phyloP scores from a whole-genome alignment of 2,888 invertebrate genomes.

The Hoplodrina ambigua region DNA sequence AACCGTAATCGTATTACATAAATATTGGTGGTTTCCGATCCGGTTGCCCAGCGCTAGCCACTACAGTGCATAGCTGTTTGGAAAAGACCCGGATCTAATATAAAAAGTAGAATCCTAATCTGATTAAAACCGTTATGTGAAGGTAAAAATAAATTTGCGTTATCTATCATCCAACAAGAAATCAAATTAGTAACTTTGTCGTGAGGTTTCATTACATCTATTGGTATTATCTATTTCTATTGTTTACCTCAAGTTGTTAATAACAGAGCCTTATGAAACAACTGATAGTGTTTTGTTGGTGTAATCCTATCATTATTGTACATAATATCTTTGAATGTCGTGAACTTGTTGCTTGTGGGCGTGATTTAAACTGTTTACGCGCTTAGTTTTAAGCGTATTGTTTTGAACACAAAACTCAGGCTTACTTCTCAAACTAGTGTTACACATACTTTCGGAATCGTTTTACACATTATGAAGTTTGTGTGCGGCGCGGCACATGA shows the following conservation, averaged over 20 bases:
- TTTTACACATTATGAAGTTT: neutral
- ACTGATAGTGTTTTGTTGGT: conserved; percentile 36
- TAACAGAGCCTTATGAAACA: conserved; percentile 25
- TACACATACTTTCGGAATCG: neutral
- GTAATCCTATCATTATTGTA: conserved; percentile 28
- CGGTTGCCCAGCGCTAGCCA: neutral
- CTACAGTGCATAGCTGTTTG: neutral
- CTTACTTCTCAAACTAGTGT: neutral
- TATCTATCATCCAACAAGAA: neutral
- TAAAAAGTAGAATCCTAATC: neutral
- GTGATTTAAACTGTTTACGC: conserved; percentile 30
- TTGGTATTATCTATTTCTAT: conserved; percentile 32
- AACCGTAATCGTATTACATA: conserved; percentile 19
- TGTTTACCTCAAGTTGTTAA: conserved; percentile 37
- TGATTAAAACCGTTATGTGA: neutral
- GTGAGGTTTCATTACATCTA: conserved; percentile 34
- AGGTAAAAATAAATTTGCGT: neutral
- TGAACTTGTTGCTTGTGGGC: conserved; percentile 51
- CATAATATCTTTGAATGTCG: conserved; percentile 34
- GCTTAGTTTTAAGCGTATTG: conserved; percentile 20
- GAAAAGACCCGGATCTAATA: neutral
- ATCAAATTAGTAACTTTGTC: conserved; percentile 30
- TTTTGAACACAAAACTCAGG: conserved; percentile 18
- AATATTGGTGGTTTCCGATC: conserved; percentile 25
- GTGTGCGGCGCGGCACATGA: neutral